Evolutionary conservation across 2,113 vertebrate genomes (phyloP).

Genomic region (Leptocoma aspasia): DNA sequence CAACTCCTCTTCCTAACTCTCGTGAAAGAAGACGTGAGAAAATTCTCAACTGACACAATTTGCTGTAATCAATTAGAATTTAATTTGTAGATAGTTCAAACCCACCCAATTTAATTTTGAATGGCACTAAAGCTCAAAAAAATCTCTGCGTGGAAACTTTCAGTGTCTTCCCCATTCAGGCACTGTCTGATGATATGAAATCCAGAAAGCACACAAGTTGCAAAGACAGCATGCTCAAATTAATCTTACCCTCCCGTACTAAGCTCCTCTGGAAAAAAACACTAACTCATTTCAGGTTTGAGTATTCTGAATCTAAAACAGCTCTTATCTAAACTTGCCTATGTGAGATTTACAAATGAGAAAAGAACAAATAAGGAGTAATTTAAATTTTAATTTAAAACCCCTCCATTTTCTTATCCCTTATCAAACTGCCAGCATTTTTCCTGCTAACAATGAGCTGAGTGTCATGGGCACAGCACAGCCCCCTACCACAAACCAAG

Average conservation of each 20-base stretch:
- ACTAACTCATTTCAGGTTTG: constrained; percentile 48
- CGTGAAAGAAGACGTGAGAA: not conserved
- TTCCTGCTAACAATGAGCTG: constrained; percentile 74
- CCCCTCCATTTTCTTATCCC: constrained; percentile 77
- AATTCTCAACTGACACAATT: not conserved
- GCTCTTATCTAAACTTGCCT: constrained; percentile 75
- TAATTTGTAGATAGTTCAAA: constrained; percentile 13
- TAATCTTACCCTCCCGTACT: not conserved
- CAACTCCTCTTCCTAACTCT: not conserved
- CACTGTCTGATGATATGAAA: constrained; percentile 23
- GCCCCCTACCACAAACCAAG: constrained; percentile 74
- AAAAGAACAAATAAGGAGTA: constrained; percentile 77
- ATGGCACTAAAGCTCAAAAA: not conserved
- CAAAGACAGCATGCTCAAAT: not conserved
- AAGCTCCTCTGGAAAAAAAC: constrained; percentile 20
- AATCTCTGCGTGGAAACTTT: constrained; percentile 11
- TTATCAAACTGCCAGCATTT: constrained; percentile 82
- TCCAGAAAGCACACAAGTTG: constrained; percentile 55
- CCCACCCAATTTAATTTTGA: not conserved
- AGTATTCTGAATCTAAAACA: constrained; percentile 66
- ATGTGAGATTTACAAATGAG: constrained; percentile 75
- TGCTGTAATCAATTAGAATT: constrained; percentile 29
- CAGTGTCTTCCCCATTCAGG: not conserved
- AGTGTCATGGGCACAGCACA: constrained; percentile 72
- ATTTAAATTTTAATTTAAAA: constrained; percentile 86